Conservation (phyloP, 2,888 invertebrate species). For the Thereva unica region DNA sequence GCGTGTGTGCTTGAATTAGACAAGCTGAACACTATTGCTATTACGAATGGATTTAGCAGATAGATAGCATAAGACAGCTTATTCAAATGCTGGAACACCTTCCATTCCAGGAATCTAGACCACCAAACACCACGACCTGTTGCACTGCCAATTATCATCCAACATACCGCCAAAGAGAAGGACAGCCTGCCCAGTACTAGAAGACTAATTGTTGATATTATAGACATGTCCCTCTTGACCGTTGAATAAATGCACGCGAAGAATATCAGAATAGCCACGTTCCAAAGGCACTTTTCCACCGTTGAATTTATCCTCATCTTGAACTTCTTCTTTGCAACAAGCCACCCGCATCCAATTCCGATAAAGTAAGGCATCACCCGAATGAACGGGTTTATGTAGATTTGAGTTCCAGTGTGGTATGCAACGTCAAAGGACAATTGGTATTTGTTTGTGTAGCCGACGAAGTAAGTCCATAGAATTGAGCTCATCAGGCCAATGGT, state of each 20-base stretch:
- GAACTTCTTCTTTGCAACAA: constrained; percentile 51
- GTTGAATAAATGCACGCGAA: constrained; percentile 55
- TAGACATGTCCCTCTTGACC: constrained; percentile 56
- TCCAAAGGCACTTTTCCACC: constrained; percentile 52
- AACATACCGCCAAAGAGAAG: constrained; percentile 63
- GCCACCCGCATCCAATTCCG: constrained; percentile 60
- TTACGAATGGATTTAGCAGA: constrained; percentile 63
- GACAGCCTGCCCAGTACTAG: constrained; percentile 60
- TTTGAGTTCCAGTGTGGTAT: constrained; percentile 55
- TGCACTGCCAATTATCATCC: constrained; percentile 63
- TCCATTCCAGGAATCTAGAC: constrained; percentile 55
- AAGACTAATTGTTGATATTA: constrained; percentile 59
- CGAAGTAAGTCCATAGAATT: constrained; percentile 51
- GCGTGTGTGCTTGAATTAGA: constrained; percentile 54
- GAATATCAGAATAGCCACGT: constrained; percentile 51
- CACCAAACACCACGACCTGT: constrained; percentile 60
- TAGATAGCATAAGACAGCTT: constrained; percentile 65
- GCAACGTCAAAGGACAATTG: constrained; percentile 55
- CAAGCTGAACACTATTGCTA: constrained; percentile 58
- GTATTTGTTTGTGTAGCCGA: constrained; percentile 50
- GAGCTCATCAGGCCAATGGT: constrained; percentile 45
- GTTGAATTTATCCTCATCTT: constrained; percentile 47
- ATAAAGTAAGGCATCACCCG: constrained; percentile 60
- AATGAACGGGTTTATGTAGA: constrained; percentile 62
- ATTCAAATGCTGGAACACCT: constrained; percentile 59